Evolutionary conservation across 2,888 invertebrate species (phyloP).

Genomic region (Lobophora halterata): DNA sequence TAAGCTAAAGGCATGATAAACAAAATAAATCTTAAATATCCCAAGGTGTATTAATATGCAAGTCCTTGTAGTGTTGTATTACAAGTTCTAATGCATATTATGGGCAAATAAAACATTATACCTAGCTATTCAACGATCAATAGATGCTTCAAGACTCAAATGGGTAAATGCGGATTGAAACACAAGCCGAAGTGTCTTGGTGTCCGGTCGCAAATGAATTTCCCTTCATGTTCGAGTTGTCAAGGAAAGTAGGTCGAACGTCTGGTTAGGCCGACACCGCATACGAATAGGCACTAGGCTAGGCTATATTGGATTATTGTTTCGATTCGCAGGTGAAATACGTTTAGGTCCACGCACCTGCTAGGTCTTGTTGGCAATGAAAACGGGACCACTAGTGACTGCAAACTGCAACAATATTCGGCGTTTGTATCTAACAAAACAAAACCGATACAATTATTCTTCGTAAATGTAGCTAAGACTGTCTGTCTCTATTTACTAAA

Average conservation of each 20-base stretch:
- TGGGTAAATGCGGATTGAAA: conserved; percentile 36
- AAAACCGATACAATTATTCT: conserved; percentile 8
- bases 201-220: conserved; percentile 53
- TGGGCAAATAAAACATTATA: conserved; percentile 1
- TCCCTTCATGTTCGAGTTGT: conserved; percentile 62
- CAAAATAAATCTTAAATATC: too few relatives aligned
- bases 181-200: conserved; percentile 39
- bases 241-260: conserved; percentile 66
- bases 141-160: conserved; percentile 15
- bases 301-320: conserved; percentile 47
- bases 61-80: conserved; percentile 27
- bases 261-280: conserved; percentile 52
- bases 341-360: conserved; percentile 38
- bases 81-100: conserved; percentile 6
- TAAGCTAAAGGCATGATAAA: too few relatives aligned
- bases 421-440: conserved; percentile 5
- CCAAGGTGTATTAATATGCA: conserved; percentile 22
- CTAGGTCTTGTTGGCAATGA: conserved; percentile 30
- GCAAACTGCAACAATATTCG: conserved; percentile 16
- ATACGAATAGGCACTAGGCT: conserved; percentile 34
- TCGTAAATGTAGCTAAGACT: background rate
- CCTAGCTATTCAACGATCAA: conserved; percentile 4
- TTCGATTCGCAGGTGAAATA: conserved; percentile 32
- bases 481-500: background rate
- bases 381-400: conserved; percentile 15